Conservation (phyloP, 2,888 invertebrate genomes). For the Cynaeus angustus region DNA sequence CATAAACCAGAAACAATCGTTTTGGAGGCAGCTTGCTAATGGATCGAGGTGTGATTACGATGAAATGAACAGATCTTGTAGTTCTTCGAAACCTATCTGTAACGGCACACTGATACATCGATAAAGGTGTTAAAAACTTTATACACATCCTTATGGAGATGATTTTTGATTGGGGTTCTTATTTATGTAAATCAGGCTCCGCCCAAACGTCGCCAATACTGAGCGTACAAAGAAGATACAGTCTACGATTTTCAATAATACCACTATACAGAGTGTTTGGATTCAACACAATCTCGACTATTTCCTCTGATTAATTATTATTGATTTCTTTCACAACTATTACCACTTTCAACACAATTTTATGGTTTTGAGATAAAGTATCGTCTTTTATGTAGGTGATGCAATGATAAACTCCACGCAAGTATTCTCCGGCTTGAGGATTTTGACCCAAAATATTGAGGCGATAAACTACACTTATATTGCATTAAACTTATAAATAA, state of each 20-base stretch:
- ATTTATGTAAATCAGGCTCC: conserved; percentile 28
- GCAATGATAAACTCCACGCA: conserved; percentile 11
- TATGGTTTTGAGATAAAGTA: conserved; percentile 6
- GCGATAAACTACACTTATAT: not conserved
- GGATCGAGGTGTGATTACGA: conserved; percentile 28
- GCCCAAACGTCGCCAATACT: conserved; percentile 25
- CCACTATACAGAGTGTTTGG: too few species aligned
- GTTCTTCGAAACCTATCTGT: conserved; percentile 28
- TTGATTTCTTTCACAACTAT: not conserved
- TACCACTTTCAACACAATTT: conserved; percentile 8
- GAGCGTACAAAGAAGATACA: not conserved
- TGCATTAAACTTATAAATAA: not conserved
- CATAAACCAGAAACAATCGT: conserved; percentile 32
- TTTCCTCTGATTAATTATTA: conserved; percentile 1
- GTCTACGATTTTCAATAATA: too few species aligned
- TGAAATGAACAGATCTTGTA: conserved; percentile 14
- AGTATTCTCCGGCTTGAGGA: not conserved
- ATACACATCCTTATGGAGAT: conserved; percentile 26
- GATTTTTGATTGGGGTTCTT: conserved; percentile 31
- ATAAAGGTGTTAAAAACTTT: conserved; percentile 38
- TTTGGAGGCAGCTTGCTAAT: conserved; percentile 33
- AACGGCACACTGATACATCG: conserved; percentile 30
- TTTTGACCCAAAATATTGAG: not conserved
- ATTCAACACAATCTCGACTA: not conserved
- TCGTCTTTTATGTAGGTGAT: conserved; percentile 9